Evolutionary conservation across 2,797 vertebrate genomes (phyloP).

Genomic region (Chrysocyon brachyurus): DNA sequence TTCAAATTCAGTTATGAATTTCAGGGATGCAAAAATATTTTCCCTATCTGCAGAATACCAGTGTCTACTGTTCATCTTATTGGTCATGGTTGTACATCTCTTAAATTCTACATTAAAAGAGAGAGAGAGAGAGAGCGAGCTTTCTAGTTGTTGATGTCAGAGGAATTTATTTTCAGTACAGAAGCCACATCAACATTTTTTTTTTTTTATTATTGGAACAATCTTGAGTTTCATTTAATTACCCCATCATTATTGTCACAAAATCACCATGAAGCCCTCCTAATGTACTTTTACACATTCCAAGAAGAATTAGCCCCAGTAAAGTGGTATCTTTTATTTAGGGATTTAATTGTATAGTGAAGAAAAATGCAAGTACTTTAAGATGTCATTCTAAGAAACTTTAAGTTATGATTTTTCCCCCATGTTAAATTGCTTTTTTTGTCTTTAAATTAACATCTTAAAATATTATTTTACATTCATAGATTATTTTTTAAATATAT

Average conservation of each 20-base stretch:
- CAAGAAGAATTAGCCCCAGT: slow-evolving; percentile 47
- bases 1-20: slow-evolving; percentile 56
- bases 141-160: slow-evolving; percentile 41
- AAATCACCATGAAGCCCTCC: slow-evolving; percentile 29
- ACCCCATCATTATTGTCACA: slow-evolving; percentile 17
- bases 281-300: slow-evolving; percentile 58
- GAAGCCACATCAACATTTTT: slow-evolving; percentile 25
- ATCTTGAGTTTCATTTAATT: slow-evolving; percentile 39
- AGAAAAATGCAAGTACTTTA: slow-evolving; percentile 38
- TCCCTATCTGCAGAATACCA: slow-evolving; percentile 17
- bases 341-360: slow-evolving; percentile 7
- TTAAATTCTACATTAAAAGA: background rate
- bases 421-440: background rate
- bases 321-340: background rate
- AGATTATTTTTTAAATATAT: background rate
- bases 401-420: background rate
- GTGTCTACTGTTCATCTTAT: slow-evolving; percentile 63
- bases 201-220: background rate
- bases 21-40: slow-evolving; percentile 70
- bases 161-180: slow-evolving; percentile 48
- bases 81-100: background rate
- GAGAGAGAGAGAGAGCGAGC: too few relatives aligned
- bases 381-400: background rate
- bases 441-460: background rate
- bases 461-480: background rate